Conservation (phyloP, 2,888 invertebrate genomes). For the Diaphora mendica region DNA sequence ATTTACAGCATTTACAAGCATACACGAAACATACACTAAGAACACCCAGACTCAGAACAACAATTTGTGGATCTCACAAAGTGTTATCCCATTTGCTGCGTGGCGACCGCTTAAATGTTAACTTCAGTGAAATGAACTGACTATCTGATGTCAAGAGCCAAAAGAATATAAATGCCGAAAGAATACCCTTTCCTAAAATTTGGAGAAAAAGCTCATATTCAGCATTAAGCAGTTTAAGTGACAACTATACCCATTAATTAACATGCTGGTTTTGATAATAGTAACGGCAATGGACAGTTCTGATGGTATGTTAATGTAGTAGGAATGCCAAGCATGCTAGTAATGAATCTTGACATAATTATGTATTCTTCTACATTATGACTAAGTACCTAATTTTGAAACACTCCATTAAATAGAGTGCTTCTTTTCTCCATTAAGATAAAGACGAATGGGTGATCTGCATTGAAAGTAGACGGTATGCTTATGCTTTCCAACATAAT, state of each 20-base stretch:
- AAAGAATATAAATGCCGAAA: not conserved
- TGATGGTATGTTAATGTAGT: not conserved
- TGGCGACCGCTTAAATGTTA: not conserved
- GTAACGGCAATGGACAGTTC: not conserved
- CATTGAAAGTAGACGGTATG: conserved; percentile 46
- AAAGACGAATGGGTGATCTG: conserved; percentile 64
- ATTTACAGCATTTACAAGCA: no score
- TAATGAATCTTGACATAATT: not conserved
- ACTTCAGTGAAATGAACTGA: not conserved
- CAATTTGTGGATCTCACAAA: no score
- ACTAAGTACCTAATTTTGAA: conserved; percentile 43
- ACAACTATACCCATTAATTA: no score
- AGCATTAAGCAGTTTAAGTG: not conserved
- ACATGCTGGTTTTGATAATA: not conserved
- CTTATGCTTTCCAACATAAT: not conserved
- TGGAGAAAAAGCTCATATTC: not conserved
- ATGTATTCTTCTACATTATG: not conserved
- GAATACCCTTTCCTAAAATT: not conserved
- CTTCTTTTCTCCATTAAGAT: conserved; percentile 47
- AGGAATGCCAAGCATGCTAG: not conserved
- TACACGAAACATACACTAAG: no score
- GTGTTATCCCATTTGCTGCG: no score
- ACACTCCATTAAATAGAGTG: conserved; percentile 58
- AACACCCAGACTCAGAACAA: no score
- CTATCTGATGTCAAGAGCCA: not conserved